phyloP scores from a whole-genome alignment of 2,113 vertebrate species.

The Corythaeola cristata region DNA sequence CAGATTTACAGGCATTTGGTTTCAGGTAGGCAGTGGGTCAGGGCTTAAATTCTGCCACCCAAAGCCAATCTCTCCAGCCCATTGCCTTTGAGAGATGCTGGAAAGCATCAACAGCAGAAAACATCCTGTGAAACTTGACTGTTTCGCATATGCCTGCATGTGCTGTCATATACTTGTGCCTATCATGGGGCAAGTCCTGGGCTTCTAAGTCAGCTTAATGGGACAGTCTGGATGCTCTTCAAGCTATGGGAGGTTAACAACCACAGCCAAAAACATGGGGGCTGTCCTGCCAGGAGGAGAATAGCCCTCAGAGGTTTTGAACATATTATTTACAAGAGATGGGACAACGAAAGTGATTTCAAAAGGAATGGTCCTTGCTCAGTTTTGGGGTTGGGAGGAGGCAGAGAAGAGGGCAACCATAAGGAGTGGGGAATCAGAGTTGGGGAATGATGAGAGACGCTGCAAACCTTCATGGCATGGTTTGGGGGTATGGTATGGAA shows the following conservation, averaged over 20 bases:
- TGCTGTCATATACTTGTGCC: neutral
- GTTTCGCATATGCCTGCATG: neutral
- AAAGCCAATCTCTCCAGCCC: neutral
- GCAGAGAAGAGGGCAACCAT: neutral
- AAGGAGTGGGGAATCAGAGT: neutral
- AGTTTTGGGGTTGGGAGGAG: neutral
- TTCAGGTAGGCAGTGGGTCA: neutral
- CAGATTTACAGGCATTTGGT: neutral
- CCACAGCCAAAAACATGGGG: neutral
- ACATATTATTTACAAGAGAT: constrained; percentile 10
- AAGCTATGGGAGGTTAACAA: neutral
- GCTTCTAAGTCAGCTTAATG: neutral
- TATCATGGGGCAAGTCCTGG: neutral
- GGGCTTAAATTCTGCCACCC: neutral
- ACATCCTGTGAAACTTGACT: neutral
- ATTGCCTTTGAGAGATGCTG: neutral
- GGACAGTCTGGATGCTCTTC: neutral
- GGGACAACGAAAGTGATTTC: neutral
- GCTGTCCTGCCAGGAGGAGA: neutral
- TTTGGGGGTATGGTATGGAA: neutral
- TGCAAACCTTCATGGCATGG: neutral
- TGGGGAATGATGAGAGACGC: neutral
- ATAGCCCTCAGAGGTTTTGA: neutral
- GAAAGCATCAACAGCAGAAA: neutral
- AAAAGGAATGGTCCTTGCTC: neutral